Percentiles rank a stretch among this genome's conserved stretches.
These are phyloP conservation scores for Mesitornis unicolor DNA, from an alignment of 2,113 vertebrate species.

Conservation along the genomic window DNA sequence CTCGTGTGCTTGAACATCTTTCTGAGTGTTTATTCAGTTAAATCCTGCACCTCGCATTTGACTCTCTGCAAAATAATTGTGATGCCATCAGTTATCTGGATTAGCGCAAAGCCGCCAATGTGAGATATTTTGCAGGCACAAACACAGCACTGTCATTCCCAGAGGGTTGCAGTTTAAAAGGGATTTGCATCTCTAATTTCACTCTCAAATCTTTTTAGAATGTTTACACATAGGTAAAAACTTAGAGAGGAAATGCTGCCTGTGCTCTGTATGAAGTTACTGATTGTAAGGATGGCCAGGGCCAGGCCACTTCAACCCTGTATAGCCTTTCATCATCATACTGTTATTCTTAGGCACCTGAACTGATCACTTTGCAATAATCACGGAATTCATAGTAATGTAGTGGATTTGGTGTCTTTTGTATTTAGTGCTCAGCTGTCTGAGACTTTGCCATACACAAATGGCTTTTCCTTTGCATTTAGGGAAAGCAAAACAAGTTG, in stretches of 20 bases:
- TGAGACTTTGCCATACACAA: neutral
- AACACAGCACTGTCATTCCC: neutral
- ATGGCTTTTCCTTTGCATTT: neutral
- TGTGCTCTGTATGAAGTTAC: rapidly evolving
- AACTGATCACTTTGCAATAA: neutral
- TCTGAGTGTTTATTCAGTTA: neutral
- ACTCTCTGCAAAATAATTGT: neutral
- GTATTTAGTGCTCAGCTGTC: neutral
- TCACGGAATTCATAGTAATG: neutral
- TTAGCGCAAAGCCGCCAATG: neutral
- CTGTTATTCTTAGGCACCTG: neutral
- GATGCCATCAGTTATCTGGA: neutral
- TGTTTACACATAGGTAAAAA: neutral
- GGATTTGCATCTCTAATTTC: neutral
- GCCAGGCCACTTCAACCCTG: rapidly evolving
- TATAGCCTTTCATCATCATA: neutral
- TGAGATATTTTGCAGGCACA: neutral
- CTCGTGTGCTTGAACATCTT: neutral
- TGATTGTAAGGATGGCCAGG: rapidly evolving
- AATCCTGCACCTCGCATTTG: neutral
- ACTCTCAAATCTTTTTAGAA: neutral
- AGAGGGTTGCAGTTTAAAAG: neutral
- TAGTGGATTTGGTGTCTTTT: neutral
- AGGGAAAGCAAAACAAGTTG: neutral
- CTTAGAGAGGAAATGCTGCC: neutral